These are phyloP conservation scores for Amphilophus citrinellus DNA, from an alignment of 2,113 vertebrate genomes.

Conservation along the genomic window DNA sequence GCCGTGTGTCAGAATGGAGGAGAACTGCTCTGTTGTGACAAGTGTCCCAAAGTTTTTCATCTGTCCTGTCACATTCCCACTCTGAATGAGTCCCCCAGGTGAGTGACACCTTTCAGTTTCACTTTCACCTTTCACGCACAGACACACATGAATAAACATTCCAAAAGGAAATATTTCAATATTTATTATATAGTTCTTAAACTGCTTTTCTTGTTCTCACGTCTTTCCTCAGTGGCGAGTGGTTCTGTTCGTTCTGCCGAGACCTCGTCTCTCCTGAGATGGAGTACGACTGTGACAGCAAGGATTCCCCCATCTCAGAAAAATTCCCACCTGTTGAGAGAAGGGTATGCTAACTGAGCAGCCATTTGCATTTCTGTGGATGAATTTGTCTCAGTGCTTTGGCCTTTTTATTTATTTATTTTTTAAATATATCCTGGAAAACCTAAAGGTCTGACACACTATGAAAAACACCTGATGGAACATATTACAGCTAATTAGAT, in stretches of 20 bases:
- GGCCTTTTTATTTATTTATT: neutral
- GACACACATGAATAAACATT: neutral
- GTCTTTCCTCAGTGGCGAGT: constrained; percentile 87
- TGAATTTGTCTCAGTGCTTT: neutral
- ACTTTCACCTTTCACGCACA: neutral
- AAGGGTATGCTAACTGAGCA: constrained; percentile 80
- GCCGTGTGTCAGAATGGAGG: constrained; percentile 98
- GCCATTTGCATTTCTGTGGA: neutral
- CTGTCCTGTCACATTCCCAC: constrained; percentile 94
- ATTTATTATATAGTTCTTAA: neutral
- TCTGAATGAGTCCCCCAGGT: constrained; percentile 94
- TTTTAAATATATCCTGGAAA: neutral
- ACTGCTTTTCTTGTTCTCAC: neutral
- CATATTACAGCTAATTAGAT: neutral
- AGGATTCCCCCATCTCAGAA: constrained; percentile 61
- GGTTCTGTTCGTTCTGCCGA: constrained; percentile 94
- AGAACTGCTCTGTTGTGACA: constrained; percentile 95
- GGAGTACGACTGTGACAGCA: constrained; percentile 87
- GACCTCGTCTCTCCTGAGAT: constrained; percentile 89
- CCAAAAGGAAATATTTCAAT: neutral
- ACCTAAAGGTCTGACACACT: neutral
- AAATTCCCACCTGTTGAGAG: constrained; percentile 80
- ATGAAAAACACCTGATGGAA: neutral
- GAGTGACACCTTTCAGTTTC: constrained; percentile 33
- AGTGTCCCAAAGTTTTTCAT: constrained; percentile 97